These are phyloP conservation scores for Coelinius sp. DNA, from an alignment of 2,888 invertebrate genomes.

Conservation along the genomic window DNA sequence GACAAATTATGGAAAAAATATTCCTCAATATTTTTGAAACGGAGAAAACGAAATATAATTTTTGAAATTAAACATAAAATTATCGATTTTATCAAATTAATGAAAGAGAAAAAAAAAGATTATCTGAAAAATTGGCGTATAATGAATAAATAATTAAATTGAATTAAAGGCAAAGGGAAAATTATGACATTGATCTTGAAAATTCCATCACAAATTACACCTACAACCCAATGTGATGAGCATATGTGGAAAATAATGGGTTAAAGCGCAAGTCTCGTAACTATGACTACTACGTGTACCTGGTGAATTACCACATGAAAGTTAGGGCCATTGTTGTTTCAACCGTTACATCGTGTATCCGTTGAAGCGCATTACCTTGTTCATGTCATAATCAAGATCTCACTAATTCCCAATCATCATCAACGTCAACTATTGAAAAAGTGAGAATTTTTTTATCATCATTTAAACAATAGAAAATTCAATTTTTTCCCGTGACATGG, in stretches of 20 bases:
- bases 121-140: too few species aligned
- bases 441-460: background rate
- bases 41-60: too few species aligned
- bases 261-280: slow-evolving; percentile 15
- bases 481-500: background rate
- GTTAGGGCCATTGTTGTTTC: background rate
- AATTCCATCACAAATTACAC: background rate
- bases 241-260: background rate
- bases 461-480: background rate
- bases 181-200: background rate
- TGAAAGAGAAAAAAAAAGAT: too few species aligned
- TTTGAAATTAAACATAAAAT: too few species aligned
- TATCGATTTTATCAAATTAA: too few species aligned
- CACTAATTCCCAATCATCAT: background rate
- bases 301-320: background rate
- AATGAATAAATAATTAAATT: too few species aligned
- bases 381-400: background rate
- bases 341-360: background rate
- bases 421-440: background rate
- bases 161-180: background rate
- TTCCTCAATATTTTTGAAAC: too few species aligned
- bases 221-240: background rate
- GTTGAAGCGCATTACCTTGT: slow-evolving; percentile 1
- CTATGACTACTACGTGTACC: slow-evolving; percentile 26
- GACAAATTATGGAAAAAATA: too few species aligned